These are phyloP conservation scores for Monarcha castaneiventris DNA, from an alignment of 2,113 vertebrate species.

Conservation along the genomic window DNA sequence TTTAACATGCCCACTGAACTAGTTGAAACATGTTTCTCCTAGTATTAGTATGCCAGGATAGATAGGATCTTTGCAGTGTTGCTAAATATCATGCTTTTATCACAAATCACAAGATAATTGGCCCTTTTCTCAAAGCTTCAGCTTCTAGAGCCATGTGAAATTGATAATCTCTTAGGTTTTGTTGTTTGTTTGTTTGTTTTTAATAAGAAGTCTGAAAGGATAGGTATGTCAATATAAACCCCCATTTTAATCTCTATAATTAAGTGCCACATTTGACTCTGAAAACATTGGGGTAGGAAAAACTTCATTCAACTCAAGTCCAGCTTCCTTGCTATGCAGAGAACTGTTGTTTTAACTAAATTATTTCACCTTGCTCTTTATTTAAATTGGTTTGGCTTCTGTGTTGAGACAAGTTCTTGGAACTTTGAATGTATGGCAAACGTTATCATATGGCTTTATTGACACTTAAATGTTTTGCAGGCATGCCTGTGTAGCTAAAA, in stretches of 20 bases:
- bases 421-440: background rate
- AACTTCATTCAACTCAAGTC: background rate
- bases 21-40: slow-evolving; percentile 48
- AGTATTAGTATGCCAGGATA: background rate
- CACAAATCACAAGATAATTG: slow-evolving; percentile 21
- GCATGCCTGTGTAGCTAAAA: background rate
- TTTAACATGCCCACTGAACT: slow-evolving; percentile 47
- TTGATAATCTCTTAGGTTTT: background rate
- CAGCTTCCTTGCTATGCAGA: background rate
- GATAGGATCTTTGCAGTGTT: slow-evolving; percentile 33
- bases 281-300: background rate
- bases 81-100: slow-evolving; percentile 45
- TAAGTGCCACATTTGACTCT: background rate
- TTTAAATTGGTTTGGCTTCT: slow-evolving; percentile 30
- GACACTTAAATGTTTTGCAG: background rate
- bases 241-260: background rate
- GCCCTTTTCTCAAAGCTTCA: background rate
- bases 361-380: background rate
- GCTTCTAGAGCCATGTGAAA: background rate
- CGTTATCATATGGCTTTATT: background rate
- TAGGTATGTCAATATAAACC: background rate
- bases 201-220: background rate
- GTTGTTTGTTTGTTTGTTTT: background rate
- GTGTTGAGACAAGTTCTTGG: slow-evolving; percentile 5
- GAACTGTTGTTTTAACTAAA: background rate